Base-by-base conservation (phyloP, 2,888 invertebrate species). In the Panopea generosa region DNA sequence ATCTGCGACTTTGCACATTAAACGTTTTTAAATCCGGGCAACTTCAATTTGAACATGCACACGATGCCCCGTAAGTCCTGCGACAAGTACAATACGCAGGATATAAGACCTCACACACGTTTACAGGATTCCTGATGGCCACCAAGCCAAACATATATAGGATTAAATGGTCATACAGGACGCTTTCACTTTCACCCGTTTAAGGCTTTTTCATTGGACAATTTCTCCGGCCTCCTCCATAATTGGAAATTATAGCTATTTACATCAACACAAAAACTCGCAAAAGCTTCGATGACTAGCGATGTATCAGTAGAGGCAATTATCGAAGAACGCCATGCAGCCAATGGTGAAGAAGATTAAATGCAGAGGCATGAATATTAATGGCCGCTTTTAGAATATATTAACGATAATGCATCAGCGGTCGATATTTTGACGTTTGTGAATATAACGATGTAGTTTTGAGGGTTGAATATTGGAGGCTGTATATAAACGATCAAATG, bases 171-270 rank as follows among this genome's bases (percentile, higher is more conserved):
- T 68, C 68, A 60, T 52, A 40, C 62, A 57, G 71, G 67, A 47
- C 67, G 29, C 4, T 59, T 67, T 62, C 71, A 61, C 59, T 57
- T 67, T 76, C 67, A 27, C 33, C 62, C 56, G 40, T 67, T 62
- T 62, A 45, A 52, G 22, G 45, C 47, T 14, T 50, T n/a, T 57
- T 65, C 69, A 77, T 77, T 72, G 77, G 72, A 52, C 63, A 61
- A 55, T 56, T 68, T 68, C 55, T 53, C n/a, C 49, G 26, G 50
- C 43, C 56, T 65, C 55, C 59, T 49, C 73, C 33, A 57, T 73
- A 73, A 80, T 77, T 62, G 76, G 73, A 68, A 74, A 77, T 80
- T 77, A 76, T 63, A 6, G 27, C 57, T 57, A 70, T 77, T 80
- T 71, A 71, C 73, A 60, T 67, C 22, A 59, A 57, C 73, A 70